Conservation (phyloP, 2,113 vertebrate species). For the Solea solea region DNA sequence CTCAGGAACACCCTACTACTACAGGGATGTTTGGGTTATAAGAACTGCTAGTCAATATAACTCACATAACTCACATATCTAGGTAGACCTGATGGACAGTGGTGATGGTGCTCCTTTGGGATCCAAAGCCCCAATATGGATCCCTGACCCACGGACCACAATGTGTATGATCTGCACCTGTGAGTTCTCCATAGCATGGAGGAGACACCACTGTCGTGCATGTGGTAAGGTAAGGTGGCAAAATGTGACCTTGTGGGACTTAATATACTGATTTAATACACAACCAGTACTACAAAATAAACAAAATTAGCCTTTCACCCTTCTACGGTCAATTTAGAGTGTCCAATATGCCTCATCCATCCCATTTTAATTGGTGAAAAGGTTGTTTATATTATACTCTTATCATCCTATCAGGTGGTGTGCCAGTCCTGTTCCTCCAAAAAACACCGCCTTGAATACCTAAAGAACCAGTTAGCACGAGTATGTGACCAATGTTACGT, state of each 20-base stretch:
- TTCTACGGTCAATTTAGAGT: background rate
- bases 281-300: no score
- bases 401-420: conserved; percentile 84
- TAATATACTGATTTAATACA: no score
- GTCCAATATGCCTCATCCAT: background rate
- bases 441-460: conserved; percentile 90
- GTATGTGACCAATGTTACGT: conserved; percentile 94
- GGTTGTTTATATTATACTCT: background rate
- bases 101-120: conserved; percentile 85
- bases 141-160: conserved; percentile 92
- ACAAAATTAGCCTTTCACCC: background rate
- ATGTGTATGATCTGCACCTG: conserved; percentile 99
- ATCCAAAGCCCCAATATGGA: conserved; percentile 97
- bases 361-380: background rate
- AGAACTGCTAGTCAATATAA: no score
- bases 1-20: background rate
- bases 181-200: conserved; percentile 95
- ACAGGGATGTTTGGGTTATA: no score
- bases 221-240: conserved; percentile 89
- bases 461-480: conserved; percentile 91
- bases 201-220: conserved; percentile 95
- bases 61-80: background rate
- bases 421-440: conserved; percentile 96
- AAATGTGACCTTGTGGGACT: background rate
- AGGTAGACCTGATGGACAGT: conserved; percentile 80